These are phyloP conservation scores for Petrocephalus schoutedeni DNA, from an alignment of 2,797 vertebrate genomes.

Conservation along the genomic window DNA sequence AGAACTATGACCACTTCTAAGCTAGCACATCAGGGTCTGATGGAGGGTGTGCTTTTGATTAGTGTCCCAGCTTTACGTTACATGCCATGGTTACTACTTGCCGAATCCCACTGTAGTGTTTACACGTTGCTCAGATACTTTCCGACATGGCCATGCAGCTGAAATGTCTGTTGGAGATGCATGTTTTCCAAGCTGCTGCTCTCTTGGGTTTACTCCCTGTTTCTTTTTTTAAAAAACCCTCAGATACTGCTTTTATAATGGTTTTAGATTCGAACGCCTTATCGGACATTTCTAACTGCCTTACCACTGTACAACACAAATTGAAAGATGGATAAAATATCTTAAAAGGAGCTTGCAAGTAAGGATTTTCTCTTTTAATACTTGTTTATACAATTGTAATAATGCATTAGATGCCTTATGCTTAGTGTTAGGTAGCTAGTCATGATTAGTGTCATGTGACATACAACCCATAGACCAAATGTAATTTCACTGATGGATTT, in stretches of 20 bases:
- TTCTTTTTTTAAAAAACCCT: background rate
- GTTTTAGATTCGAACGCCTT: background rate
- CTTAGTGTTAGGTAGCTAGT: background rate
- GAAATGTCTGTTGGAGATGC: background rate
- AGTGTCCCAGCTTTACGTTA: background rate
- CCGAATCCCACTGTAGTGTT: background rate
- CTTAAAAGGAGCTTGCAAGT: background rate
- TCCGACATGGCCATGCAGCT: background rate
- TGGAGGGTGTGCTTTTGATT: background rate
- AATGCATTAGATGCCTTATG: conserved; percentile 2
- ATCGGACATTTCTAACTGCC: conserved; percentile 1
- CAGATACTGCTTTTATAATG: background rate
- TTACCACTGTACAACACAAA: background rate
- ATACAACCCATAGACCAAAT: background rate
- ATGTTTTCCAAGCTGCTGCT: background rate
- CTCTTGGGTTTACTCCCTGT: background rate
- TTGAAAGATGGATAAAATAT: background rate
- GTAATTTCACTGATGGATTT: conserved; percentile 5
- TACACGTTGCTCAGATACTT: background rate
- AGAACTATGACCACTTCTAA: conserved; percentile 24
- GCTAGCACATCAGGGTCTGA: conserved; percentile 1
- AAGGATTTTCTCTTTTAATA: background rate
- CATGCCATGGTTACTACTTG: background rate
- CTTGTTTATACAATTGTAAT: background rate
- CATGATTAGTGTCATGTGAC: background rate